Evolutionary conservation across 1,140 invertebrate species (phyloP), one percentile per base, ranked within the genome.

Genomic region (Aricia agestis): DNA sequence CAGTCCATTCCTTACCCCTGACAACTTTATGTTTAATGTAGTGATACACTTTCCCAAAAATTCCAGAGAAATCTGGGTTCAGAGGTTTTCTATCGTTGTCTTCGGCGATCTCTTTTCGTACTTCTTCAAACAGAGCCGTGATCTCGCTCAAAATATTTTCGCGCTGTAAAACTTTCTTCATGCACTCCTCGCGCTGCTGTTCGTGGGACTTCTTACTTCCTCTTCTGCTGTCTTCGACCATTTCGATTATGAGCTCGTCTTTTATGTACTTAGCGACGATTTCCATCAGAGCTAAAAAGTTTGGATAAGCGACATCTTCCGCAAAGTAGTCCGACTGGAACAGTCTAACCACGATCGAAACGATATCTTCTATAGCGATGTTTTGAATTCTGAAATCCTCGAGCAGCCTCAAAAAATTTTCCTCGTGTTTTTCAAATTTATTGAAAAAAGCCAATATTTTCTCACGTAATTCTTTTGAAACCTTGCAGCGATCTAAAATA

Each of bases 201-300:
- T 52, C 11, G 45, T 52, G 11, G 3, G 45, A 9, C 45, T 15
- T 52, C 13, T 52, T 52, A 15, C 45, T 52, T 3, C 45, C 45
- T 15, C 45, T 52, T 52, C 7, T 15, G 11, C 9, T 45, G 45
- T 52, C 45, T 52, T 52, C 45, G 45, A 13, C 45, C 45, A 52
- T 52, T 52, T 52, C 45, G 1, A 4, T 2, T 11, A 52, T 52
- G 13, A 52, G 45, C 13, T 52, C 45, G 13, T 52, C 45, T 52
- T 52, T 52, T 52, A 52, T 0, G 45, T 52, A 52, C 13, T 52
- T 52, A 52, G 45, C 45, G 13, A 52, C 45, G 11, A 52, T 52
- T 52, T 52, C 45, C 45, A 52, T 52, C 13, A 52, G 45, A 52
- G 45, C 45, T 52, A 52, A 52, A 52, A 52, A 52, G 45, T 52